These are phyloP conservation scores for Apodemus sylvaticus DNA, from an alignment of 2,113 vertebrate species.

Conservation along the genomic window DNA sequence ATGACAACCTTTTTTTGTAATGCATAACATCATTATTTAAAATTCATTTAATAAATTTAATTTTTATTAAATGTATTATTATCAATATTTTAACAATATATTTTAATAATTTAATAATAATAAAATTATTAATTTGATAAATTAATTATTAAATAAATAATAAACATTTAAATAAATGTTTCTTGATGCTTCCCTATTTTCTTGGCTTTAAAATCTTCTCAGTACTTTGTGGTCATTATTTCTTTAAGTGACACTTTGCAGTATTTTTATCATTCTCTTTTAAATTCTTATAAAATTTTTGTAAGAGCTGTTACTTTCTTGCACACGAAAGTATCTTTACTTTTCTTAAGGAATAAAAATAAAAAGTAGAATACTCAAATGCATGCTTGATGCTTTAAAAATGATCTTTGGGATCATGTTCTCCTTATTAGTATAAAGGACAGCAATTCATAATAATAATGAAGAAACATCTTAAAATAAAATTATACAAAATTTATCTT, in stretches of 20 bases:
- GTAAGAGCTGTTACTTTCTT: not conserved
- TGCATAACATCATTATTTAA: too few relatives aligned
- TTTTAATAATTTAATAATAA: too few relatives aligned
- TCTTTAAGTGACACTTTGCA: not conserved
- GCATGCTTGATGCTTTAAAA: not conserved
- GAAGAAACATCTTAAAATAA: not conserved
- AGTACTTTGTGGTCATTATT: constrained; percentile 20
- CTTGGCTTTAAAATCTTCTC: not conserved
- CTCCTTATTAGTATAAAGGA: constrained; percentile 12
- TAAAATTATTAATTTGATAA: too few relatives aligned
- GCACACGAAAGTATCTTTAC: not conserved
- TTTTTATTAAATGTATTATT: too few relatives aligned
- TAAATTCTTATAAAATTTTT: not conserved
- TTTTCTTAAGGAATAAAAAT: not conserved
- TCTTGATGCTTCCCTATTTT: not conserved
- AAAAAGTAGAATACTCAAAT: not conserved
- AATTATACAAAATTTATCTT: not conserved
- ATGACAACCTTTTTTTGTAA: not conserved
- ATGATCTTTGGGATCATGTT: not conserved
- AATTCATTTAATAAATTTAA: too few relatives aligned
- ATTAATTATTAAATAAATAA: too few relatives aligned
- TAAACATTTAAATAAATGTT: too few relatives aligned
- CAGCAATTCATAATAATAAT: not conserved
- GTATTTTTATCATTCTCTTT: not conserved
- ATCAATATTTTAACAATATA: too few relatives aligned